These are phyloP conservation scores for Pogonomyrmex californicus DNA, from an alignment of 1,140 invertebrate species.

Conservation along the genomic window DNA sequence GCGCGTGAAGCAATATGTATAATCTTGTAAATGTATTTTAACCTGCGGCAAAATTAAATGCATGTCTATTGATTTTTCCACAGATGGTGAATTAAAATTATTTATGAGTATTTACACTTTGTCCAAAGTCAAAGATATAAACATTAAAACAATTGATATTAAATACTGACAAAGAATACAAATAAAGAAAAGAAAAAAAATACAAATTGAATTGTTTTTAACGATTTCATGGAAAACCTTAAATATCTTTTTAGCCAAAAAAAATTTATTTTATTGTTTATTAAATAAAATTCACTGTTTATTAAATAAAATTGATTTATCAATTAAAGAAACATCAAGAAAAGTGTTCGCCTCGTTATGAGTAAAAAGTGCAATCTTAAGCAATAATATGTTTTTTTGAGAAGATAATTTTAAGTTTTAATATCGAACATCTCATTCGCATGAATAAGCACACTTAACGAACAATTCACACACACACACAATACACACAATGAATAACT, in stretches of 20 bases:
- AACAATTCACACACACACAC: no score
- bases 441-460: background rate
- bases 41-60: background rate
- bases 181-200: background rate
- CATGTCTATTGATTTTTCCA: constrained; percentile 23
- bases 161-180: background rate
- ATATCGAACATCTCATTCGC: background rate
- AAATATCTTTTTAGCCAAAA: background rate
- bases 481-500: no score
- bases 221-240: background rate
- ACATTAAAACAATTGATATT: background rate
- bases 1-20: background rate
- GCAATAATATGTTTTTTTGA: background rate
- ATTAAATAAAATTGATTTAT: no score
- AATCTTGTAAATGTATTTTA: constrained; percentile 43
- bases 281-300: background rate
- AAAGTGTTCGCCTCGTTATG: background rate
- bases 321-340: background rate
- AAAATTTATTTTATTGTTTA: background rate
- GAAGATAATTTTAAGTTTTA: constrained; percentile 3
- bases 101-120: constrained; percentile 10
- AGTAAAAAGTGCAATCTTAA: background rate
- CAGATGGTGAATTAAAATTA: constrained; percentile 14
- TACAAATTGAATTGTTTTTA: background rate
- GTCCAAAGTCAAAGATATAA: background rate